Evolutionary conservation across 2,113 vertebrate genomes (phyloP).

Genomic region (Cheilinus undulatus): DNA sequence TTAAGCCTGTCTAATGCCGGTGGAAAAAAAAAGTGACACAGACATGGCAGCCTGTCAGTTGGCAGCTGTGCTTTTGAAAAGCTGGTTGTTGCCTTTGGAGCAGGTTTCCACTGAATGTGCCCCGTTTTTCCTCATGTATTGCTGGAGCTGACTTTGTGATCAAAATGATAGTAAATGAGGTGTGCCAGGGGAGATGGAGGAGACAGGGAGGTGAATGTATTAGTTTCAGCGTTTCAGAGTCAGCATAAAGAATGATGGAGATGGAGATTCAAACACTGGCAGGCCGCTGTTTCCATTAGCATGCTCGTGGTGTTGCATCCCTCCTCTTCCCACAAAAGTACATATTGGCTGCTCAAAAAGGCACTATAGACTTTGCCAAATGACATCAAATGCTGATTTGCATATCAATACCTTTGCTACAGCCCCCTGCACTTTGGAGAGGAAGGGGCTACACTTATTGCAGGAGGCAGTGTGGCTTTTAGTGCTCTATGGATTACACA

Average conservation of each 20-base stretch:
- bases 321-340: slow-evolving; percentile 15
- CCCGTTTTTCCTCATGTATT: slow-evolving; percentile 10
- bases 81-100: slow-evolving; percentile 40
- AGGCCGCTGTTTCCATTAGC: slow-evolving; percentile 36
- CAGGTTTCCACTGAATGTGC: slow-evolving; percentile 18
- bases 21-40: slow-evolving; percentile 3
- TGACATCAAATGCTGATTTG: slow-evolving; percentile 37
- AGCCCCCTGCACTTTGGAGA: slow-evolving; percentile 12
- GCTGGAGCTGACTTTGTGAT: slow-evolving; percentile 47
- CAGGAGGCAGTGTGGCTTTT: neutral
- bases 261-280: slow-evolving; percentile 27
- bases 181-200: slow-evolving; percentile 43
- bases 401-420: slow-evolving; percentile 39
- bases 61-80: slow-evolving; percentile 55
- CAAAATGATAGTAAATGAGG: slow-evolving; percentile 55
- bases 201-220: slow-evolving; percentile 52
- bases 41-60: slow-evolving; percentile 43
- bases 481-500: neutral
- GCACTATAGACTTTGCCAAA: slow-evolving; percentile 23
- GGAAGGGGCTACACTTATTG: neutral
- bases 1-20: slow-evolving; percentile 21
- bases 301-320: slow-evolving; percentile 36
- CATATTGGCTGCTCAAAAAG: slow-evolving; percentile 18
- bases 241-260: slow-evolving; percentile 36
- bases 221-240: slow-evolving; percentile 36